phyloP scores from a whole-genome alignment of 2,888 invertebrate genomes.

The Celastrina argiolus region DNA sequence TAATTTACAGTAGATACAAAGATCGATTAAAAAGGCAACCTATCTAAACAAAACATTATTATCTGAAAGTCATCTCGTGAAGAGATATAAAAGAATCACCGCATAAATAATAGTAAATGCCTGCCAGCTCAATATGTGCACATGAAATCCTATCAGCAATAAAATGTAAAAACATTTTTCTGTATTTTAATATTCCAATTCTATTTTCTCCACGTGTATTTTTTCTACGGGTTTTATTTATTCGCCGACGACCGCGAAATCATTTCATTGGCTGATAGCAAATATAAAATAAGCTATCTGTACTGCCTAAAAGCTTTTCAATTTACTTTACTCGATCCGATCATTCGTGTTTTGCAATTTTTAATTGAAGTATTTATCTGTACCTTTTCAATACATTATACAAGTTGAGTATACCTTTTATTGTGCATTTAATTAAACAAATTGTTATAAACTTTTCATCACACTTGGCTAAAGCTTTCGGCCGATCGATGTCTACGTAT shows the following conservation, averaged over 20 bases:
- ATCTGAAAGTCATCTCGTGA: neutral
- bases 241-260: slow-evolving; percentile 30
- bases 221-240: slow-evolving; percentile 26
- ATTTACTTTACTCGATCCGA: slow-evolving; percentile 27
- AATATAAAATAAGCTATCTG: slow-evolving; percentile 29
- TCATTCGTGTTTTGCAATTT: slow-evolving; percentile 32
- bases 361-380: slow-evolving; percentile 31
- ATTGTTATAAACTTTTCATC: no score
- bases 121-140: slow-evolving; percentile 6
- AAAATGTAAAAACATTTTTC: slow-evolving; percentile 20
- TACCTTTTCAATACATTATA: neutral
- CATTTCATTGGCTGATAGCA: slow-evolving; percentile 30
- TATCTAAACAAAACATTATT: neutral
- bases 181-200: slow-evolving; percentile 17
- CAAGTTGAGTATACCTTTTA: no score
- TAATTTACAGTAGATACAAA: neutral
- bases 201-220: slow-evolving; percentile 21
- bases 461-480: no score
- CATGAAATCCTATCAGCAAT: slow-evolving; percentile 20
- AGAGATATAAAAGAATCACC: neutral
- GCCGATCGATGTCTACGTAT: no score
- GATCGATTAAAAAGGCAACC: neutral
- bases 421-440: no score
- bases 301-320: slow-evolving; percentile 32
- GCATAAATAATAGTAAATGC: neutral